Conservation (phyloP, 2,797 vertebrate genomes). For the Crocodylus rhombifer region DNA sequence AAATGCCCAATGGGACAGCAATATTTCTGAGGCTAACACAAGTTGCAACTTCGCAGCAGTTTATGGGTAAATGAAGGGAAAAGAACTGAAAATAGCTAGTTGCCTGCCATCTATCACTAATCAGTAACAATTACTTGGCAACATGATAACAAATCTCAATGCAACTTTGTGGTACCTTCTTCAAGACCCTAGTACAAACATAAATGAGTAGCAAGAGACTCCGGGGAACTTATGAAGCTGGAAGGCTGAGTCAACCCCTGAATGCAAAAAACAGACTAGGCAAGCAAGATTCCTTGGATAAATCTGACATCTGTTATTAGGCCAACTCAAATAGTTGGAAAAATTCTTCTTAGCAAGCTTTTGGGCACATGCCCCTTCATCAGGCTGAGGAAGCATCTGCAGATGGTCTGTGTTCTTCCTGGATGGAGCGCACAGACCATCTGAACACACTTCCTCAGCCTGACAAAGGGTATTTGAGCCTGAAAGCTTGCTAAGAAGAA, state of each 20-base stretch:
- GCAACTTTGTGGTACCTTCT: slow-evolving; percentile 63
- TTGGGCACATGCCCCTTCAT: too few species aligned
- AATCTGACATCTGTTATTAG: too few species aligned
- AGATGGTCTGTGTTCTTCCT: too few species aligned
- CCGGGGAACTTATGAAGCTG: slow-evolving; percentile 35
- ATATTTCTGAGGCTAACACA: slow-evolving; percentile 45
- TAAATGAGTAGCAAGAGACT: background rate
- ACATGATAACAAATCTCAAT: slow-evolving; percentile 39
- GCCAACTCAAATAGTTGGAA: too few species aligned
- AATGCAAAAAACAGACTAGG: slow-evolving; percentile 54
- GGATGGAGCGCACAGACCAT: too few species aligned
- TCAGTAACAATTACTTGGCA: slow-evolving; percentile 68
- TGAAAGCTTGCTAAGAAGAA: too few species aligned
- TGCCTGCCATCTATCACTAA: slow-evolving; percentile 59
- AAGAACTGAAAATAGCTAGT: slow-evolving; percentile 58
- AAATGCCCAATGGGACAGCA: background rate
- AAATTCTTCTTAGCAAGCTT: too few species aligned
- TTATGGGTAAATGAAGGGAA: slow-evolving; percentile 71
- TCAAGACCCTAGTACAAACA: slow-evolving; percentile 67
- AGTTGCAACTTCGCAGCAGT: slow-evolving; percentile 46
- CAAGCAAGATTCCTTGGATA: too few species aligned
- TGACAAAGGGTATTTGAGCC: too few species aligned
- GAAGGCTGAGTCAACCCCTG: slow-evolving; percentile 44
- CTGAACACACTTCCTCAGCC: too few species aligned
- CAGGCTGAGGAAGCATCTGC: too few species aligned